Base-by-base conservation (phyloP, 2,888 invertebrate species). In the Podotricha telesiphe region DNA sequence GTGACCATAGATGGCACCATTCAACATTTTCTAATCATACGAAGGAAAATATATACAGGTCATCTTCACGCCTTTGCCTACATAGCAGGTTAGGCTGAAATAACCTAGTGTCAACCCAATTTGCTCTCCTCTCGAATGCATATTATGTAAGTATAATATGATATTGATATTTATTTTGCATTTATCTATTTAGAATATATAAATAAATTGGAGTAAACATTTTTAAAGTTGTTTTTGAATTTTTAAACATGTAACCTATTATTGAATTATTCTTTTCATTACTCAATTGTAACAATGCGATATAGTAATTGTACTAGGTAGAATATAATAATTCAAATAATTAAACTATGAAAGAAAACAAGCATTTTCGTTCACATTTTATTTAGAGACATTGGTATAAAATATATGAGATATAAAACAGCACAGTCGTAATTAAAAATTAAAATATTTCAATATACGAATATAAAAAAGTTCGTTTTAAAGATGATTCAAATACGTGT, bases 351-450 rank as follows among this genome's bases (percentile, higher is more conserved):
- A 53, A 42, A 48, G 48, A 17, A 15, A 37, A 20, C 34, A 28
- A 37, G 0, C 13, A 17, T 15, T 80, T 83, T 80, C 81, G 82
- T 90, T 87, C 87, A 92, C 88, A 91, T 89, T 92, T 93, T 92
- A 91, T 90, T 92, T 85, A 91, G 91, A 93, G 88, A 91, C 90
- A 91, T 90, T 83, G 87, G 93, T 93, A 93, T 91, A 93, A 92
- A 93, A 93, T 92, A 93, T 92, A 92, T 88, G 87, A 92, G 88
- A 92, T 92, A 93, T 89, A 93, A 92, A 93, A 93, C 88, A 91
- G 91, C 87, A 86, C 86, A 92, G 88, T 91, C 86, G 82, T 87
- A 89, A 91, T 87, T 86, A 83, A 89, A 37, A 91, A 90, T 85
- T 86, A 88, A 89, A 88, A 86, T 84, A 86, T 87, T 85, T 85